Conservation (phyloP, 2,888 invertebrate species). For the Schrankia costaestrigalis region DNA sequence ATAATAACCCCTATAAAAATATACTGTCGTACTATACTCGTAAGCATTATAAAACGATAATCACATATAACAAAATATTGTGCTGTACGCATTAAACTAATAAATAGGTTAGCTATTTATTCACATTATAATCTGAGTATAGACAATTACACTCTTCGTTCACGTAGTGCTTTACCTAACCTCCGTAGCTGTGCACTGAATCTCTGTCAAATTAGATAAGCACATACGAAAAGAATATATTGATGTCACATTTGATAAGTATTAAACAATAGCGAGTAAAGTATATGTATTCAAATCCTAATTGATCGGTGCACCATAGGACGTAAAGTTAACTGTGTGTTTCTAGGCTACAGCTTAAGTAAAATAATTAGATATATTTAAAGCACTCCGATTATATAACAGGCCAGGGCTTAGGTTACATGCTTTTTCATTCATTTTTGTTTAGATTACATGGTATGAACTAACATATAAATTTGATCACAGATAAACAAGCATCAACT, state of each 20-base stretch:
- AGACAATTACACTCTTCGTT: slow-evolving; percentile 32
- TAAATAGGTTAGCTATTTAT: slow-evolving; percentile 42
- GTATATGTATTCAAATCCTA: slow-evolving; percentile 25
- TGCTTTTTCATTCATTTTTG: too few relatives aligned
- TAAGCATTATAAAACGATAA: slow-evolving; percentile 34
- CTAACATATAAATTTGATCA: too few relatives aligned
- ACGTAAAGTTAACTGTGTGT: slow-evolving; percentile 33
- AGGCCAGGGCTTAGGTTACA: too few relatives aligned
- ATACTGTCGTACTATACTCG: slow-evolving; percentile 17
- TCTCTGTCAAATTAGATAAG: slow-evolving; percentile 44
- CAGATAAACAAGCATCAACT: too few relatives aligned
- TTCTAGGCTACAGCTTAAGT: slow-evolving; percentile 36
- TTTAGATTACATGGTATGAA: too few relatives aligned
- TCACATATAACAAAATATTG: slow-evolving; percentile 28
- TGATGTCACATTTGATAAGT: slow-evolving; percentile 22
- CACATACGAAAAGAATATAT: slow-evolving; percentile 30
- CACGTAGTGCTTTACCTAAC: slow-evolving; percentile 56
- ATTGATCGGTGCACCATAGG: slow-evolving; percentile 48
- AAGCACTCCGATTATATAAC: slow-evolving; percentile 1
- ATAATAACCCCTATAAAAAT: slow-evolving; percentile 10
- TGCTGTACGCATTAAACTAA: slow-evolving; percentile 20
- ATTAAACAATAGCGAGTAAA: slow-evolving; percentile 33
- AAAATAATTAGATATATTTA: slow-evolving; percentile 20
- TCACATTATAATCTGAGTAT: slow-evolving; percentile 25
- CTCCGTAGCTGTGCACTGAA: slow-evolving; percentile 54